A percentile compares a stretch with the other conserved stretches of the same genome.
phyloP scores from a whole-genome alignment of 1,140 invertebrate species.

The Subanguina moxae region DNA sequence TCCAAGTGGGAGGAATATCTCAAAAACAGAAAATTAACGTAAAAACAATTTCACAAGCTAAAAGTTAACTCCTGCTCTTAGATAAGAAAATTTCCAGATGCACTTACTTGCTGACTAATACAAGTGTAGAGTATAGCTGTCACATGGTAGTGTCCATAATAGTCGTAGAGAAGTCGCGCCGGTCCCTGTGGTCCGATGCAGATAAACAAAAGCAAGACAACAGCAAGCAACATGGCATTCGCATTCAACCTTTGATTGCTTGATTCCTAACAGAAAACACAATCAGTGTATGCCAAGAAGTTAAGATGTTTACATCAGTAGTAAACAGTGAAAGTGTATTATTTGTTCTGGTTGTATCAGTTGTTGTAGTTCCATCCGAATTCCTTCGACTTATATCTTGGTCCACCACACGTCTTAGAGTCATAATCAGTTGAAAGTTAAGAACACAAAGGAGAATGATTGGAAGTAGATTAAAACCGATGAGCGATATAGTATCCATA shows the following conservation, averaged over 20 bases:
- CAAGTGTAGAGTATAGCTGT: conserved; percentile 54
- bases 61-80: no score
- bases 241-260: conserved; percentile 42
- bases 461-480: conserved; percentile 53
- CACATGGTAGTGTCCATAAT: conserved; percentile 50
- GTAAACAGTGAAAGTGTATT: not conserved
- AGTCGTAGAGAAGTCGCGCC: conserved; percentile 53
- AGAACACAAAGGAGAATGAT: conserved; percentile 44
- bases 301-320: not conserved
- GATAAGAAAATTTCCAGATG: no score
- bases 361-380: conserved; percentile 7
- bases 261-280: not conserved
- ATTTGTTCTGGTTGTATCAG: not conserved
- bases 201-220: conserved; percentile 53
- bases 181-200: conserved; percentile 58
- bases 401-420: conserved; percentile 52
- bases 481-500: conserved; percentile 50
- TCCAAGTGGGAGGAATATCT: no score
- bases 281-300: not conserved
- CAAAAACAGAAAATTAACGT: no score
- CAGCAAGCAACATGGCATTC: conserved; percentile 59
- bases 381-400: conserved; percentile 40
- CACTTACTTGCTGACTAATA: conserved; percentile 50
- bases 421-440: conserved; percentile 48
- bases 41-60: no score